Percentiles rank a stretch among this genome's conserved stretches.
phyloP scores from a whole-genome alignment of 2,113 vertebrate genomes.

The Ailurus styani region DNA sequence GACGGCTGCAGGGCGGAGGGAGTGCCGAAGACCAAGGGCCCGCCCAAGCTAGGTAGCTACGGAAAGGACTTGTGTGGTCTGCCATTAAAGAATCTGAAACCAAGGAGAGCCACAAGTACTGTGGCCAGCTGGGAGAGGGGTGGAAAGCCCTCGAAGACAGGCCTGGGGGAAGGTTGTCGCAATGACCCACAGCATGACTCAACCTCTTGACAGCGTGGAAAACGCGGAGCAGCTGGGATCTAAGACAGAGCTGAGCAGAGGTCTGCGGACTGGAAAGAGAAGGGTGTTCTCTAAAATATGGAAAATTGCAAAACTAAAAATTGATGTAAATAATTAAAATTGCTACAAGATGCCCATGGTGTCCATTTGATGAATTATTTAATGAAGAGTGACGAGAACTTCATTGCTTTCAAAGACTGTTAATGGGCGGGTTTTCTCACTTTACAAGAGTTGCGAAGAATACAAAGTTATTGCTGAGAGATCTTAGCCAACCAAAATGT shows the following conservation, averaged over 20 bases:
- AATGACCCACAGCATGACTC: neutral
- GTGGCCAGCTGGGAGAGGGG: neutral
- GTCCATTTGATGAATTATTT: neutral
- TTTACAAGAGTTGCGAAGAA: neutral
- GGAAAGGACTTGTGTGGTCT: neutral
- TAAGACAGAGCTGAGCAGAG: neutral
- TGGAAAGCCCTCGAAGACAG: neutral
- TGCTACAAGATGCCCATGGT: neutral
- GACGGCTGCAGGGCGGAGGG: no score
- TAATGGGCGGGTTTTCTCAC: neutral
- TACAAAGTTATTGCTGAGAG: slow-evolving; percentile 4
- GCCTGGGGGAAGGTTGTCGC: no score
- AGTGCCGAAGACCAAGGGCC: neutral
- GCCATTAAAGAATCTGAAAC: neutral
- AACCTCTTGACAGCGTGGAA: neutral
- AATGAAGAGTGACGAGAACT: neutral
- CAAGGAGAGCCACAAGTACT: neutral
- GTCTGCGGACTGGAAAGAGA: neutral
- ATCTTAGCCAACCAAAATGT: neutral
- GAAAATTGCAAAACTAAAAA: neutral
- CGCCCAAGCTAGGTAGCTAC: neutral
- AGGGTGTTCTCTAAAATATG: neutral
- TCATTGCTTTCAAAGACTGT: neutral
- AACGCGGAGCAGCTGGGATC: neutral
- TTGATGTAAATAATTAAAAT: neutral